Evolutionary conservation across 2,113 vertebrate species (phyloP), one percentile per base, ranked within the genome.

Genomic region (Tragelaphus scriptus): DNA sequence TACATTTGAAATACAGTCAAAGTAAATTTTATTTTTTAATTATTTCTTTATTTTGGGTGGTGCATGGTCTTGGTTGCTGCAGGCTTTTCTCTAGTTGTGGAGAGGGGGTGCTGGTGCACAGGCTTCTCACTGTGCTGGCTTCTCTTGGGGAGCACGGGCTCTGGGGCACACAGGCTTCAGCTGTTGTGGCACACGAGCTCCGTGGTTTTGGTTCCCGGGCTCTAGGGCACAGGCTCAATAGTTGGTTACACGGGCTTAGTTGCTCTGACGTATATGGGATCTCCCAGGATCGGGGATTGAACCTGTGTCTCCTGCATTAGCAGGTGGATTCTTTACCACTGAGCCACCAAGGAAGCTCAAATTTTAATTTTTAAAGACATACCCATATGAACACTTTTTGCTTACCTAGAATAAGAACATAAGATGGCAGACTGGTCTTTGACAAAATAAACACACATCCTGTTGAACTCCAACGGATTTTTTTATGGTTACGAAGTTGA

Each of bases 351-450:
- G 71, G 12, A 77, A 77, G 12, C 23, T 40, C 71, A 23, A 44
- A 44, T 61, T 95, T 90, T 93, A 53, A 56, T 94, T 96, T 93
- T 79, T 85, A 94, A 94, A 91, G 77, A 85, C 23, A 89, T 7
- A 61, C 2, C 6, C 6, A 21, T 28, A 59, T 56, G 44, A 88
- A 95, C 26, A 40, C 5, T 79, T 80, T 88, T 94, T 61, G 79
- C 16, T 92, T 81, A 92, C 9, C 36, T 96, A 63, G 21, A 95
- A 82, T 85, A 88, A 94, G 44, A 97, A 71, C 19, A 23, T 23
- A 23, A 63, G 61, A 23, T 40, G 68, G 68, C 5, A 71, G 68
- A 40, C n/a, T 40, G n/a, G n/a, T 47, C 58, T 92, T 61, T 82
- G 28, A 82, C 21, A 28, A 96, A 51, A 58, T 47, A 90, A 82